Conservation (phyloP, 2,797 vertebrate genomes). For the Ceyx erithaca region DNA sequence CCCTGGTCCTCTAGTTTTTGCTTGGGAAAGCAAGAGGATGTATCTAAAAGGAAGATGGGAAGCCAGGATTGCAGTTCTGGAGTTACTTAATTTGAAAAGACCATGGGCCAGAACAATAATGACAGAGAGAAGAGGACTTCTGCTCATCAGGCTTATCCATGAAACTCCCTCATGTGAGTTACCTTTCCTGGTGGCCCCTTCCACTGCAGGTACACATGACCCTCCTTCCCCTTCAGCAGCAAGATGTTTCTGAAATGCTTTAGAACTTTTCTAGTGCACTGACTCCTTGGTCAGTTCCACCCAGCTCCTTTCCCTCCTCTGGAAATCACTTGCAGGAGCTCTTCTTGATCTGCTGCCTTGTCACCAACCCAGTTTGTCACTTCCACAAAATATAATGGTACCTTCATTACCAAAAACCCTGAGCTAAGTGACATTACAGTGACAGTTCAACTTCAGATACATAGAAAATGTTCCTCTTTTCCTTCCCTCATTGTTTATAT, state of each 20-base stretch:
- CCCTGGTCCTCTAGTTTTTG: background rate
- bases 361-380: background rate
- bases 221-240: background rate
- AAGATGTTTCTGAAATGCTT: background rate
- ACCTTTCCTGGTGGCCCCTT: background rate
- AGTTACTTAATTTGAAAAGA: background rate
- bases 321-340: background rate
- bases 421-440: background rate
- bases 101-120: background rate
- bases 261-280: background rate
- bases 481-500: background rate
- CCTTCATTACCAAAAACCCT: background rate
- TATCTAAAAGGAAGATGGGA: background rate
- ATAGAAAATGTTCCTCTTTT: rapidly evolving
- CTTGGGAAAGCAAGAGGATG: background rate
- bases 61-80: background rate
- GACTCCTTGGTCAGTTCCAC: background rate
- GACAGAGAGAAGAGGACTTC: background rate
- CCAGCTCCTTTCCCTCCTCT: background rate
- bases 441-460: background rate
- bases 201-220: background rate
- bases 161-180: background rate
- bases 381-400: background rate
- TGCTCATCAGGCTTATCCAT: background rate
- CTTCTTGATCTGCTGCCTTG: background rate